These are phyloP conservation scores for Zaprionus kolodkinae DNA, from an alignment of 1,140 invertebrate genomes.

Conservation along the genomic window DNA sequence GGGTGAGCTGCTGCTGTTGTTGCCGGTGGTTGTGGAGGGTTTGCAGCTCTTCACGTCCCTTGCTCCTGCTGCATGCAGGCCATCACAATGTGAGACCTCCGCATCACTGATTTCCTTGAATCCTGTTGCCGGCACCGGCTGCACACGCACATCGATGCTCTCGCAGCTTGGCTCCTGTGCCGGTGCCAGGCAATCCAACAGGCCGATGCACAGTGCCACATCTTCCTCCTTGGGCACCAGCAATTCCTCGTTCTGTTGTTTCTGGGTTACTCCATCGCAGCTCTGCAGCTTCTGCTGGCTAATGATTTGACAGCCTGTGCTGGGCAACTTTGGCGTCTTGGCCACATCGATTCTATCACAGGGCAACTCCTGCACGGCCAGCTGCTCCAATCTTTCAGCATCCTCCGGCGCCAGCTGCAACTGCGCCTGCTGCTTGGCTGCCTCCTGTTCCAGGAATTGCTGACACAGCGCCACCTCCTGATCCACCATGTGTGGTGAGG, in stretches of 20 bases:
- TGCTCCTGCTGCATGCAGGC: slow-evolving; percentile 6
- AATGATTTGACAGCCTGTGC: slow-evolving; percentile 63
- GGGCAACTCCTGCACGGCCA: slow-evolving; percentile 59
- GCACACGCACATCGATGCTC: slow-evolving; percentile 64
- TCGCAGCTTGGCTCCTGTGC: slow-evolving; percentile 69
- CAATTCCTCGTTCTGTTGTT: neutral
- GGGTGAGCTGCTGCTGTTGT: slow-evolving; percentile 61
- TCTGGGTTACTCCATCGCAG: slow-evolving; percentile 52
- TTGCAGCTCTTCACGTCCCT: slow-evolving; percentile 16
- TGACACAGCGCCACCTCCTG: slow-evolving; percentile 56
- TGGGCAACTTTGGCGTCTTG: slow-evolving; percentile 58
- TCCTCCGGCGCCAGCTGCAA: slow-evolving; percentile 52
- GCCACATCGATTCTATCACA: slow-evolving; percentile 74
- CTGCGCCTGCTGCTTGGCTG: slow-evolving; percentile 30
- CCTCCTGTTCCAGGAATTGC: slow-evolving; percentile 55
- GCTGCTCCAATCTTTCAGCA: slow-evolving; percentile 47
- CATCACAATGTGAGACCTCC: slow-evolving; percentile 66
- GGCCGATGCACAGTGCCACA: slow-evolving; percentile 55
- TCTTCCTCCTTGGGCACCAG: slow-evolving; percentile 58
- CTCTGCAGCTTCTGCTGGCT: slow-evolving; percentile 51
- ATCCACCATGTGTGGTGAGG: slow-evolving; percentile 56
- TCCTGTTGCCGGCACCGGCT: slow-evolving; percentile 65
- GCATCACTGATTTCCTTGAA: slow-evolving; percentile 65
- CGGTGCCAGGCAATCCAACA: slow-evolving; percentile 66
- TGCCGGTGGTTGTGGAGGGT: slow-evolving; percentile 34